A percentile compares a stretch with the other conserved stretches of the same genome.
phyloP scores from a whole-genome alignment of 2,797 vertebrate species.

The Cuniculus paca region DNA sequence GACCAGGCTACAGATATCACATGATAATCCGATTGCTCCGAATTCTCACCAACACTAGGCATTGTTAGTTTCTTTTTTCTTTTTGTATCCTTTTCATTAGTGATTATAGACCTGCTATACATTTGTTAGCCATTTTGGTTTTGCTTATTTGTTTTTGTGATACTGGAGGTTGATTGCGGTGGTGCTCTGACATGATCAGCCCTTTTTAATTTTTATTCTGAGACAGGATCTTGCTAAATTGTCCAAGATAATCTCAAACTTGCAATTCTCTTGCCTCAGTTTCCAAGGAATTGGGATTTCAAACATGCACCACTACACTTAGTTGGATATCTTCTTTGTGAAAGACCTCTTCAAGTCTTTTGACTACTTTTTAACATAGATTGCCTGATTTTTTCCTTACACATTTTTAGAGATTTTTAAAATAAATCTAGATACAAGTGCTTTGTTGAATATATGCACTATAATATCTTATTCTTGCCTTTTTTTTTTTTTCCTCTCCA shows the following conservation, averaged over 20 bases:
- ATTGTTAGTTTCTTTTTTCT: background rate
- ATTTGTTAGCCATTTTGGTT: background rate
- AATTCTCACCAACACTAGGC: background rate
- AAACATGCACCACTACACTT: background rate
- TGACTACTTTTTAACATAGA: background rate
- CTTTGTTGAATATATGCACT: background rate
- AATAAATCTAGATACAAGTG: background rate
- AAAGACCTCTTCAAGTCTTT: background rate
- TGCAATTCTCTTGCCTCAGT: background rate
- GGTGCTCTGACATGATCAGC: background rate
- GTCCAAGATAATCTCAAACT: background rate
- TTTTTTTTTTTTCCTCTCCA: background rate
- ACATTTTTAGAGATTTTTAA: background rate
- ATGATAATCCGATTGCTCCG: background rate
- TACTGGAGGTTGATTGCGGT: background rate
- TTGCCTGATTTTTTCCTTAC: background rate
- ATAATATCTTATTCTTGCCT: background rate
- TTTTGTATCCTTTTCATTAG: background rate
- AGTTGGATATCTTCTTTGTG: background rate
- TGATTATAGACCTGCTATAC: background rate
- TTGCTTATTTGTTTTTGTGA: background rate
- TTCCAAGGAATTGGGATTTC: background rate
- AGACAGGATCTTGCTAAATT: background rate
- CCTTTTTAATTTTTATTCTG: background rate
- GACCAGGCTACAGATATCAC: accelerated